Conservation (phyloP, 2,113 vertebrate genomes). For the Antechinus stuartii region DNA sequence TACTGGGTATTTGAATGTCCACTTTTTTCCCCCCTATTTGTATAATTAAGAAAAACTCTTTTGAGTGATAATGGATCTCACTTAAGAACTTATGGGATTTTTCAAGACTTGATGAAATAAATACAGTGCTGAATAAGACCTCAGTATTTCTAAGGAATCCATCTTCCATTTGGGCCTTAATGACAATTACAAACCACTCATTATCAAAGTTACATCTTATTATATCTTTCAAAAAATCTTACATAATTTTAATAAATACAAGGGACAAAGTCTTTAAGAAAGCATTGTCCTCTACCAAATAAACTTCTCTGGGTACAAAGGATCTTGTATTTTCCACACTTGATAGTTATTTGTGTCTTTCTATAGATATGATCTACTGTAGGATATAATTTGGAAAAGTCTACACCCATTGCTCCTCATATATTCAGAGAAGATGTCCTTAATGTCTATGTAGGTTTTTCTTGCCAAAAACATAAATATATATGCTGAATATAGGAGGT, state of each 20-base stretch:
- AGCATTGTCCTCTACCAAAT: background rate
- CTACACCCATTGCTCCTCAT: background rate
- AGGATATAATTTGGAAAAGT: too few relatives aligned
- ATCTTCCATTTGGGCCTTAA: background rate
- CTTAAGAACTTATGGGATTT: too few relatives aligned
- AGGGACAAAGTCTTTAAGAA: background rate
- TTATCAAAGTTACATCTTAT: background rate
- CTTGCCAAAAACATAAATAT: too few relatives aligned
- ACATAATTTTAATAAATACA: background rate
- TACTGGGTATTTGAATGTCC: background rate
- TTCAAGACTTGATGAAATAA: too few relatives aligned
- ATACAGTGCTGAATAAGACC: too few relatives aligned
- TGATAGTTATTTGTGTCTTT: background rate
- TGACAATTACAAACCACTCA: background rate
- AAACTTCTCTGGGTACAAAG: background rate
- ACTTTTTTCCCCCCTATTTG: background rate
- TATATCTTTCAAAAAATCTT: background rate
- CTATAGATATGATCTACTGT: too few relatives aligned
- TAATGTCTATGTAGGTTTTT: background rate
- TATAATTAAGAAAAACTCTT: background rate
- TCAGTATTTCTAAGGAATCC: background rate
- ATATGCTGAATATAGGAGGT: background rate
- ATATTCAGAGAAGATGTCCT: background rate
- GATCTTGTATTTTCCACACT: background rate
- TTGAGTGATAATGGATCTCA: too few relatives aligned